Evolutionary conservation across 1,140 invertebrate species (phyloP).

Genomic region (Drosophila triauraria): DNA sequence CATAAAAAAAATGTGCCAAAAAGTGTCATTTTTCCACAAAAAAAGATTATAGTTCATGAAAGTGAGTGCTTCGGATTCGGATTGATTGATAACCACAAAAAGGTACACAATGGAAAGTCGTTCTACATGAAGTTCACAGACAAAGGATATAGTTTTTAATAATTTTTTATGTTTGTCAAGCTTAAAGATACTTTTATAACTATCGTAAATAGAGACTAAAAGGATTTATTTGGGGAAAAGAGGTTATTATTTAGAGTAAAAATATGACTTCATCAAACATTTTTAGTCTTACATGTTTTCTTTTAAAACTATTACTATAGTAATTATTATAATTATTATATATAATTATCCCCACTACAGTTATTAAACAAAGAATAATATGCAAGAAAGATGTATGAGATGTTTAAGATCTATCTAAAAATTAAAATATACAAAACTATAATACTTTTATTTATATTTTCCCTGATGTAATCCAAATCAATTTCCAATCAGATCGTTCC

Average conservation of each 20-base stretch:
- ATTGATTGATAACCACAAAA: conserved; percentile 35
- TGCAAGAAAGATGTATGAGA: too few species aligned
- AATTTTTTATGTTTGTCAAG: background rate
- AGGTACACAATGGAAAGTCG: background rate
- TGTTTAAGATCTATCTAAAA: background rate
- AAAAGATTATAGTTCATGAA: conserved; percentile 21
- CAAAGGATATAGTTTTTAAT: background rate
- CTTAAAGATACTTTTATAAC: background rate
- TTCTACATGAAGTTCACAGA: background rate
- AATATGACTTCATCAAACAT: too few species aligned
- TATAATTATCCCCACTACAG: too few species aligned
- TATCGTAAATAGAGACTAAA: too few species aligned
- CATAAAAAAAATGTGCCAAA: conserved; percentile 50
- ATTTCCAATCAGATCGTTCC: conserved; percentile 16
- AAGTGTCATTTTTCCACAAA: conserved; percentile 56
- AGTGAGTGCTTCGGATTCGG: background rate
- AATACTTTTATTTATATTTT: background rate
- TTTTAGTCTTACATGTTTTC: too few species aligned
- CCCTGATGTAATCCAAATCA: background rate
- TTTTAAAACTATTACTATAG: too few species aligned
- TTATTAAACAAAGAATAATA: too few species aligned
- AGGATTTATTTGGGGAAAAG: background rate
- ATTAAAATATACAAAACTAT: background rate
- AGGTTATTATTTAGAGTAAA: background rate
- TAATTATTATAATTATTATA: too few species aligned